phyloP scores from a whole-genome alignment of 2,113 vertebrate genomes.

The Ameiurus melas region DNA sequence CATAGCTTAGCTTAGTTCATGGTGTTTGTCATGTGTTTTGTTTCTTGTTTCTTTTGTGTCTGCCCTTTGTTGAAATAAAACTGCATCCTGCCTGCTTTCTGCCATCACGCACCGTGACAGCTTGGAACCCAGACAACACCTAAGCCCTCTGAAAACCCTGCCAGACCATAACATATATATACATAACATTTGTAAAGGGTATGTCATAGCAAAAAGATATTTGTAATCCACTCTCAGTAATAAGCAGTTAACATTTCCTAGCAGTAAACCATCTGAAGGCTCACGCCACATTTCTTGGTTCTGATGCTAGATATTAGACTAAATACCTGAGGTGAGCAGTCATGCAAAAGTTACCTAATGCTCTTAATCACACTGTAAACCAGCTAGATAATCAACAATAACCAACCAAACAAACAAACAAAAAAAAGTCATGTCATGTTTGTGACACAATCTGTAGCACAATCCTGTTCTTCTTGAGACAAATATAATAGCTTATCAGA shows the following conservation, averaged over 20 bases:
- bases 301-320: neutral
- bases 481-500: neutral
- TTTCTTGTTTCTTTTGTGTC: too few species aligned
- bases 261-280: neutral
- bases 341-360: neutral
- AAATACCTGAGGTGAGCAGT: neutral
- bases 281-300: too few species aligned
- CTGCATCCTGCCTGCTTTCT: too few species aligned
- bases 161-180: neutral
- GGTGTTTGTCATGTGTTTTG: too few species aligned
- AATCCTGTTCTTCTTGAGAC: neutral
- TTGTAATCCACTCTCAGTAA: neutral
- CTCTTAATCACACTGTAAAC: neutral
- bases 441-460: neutral
- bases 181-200: neutral
- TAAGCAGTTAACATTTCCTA: neutral
- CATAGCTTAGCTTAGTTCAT: too few species aligned
- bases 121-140: too few species aligned
- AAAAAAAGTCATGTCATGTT: neutral
- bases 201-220: neutral
- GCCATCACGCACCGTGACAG: too few species aligned
- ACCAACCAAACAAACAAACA: neutral
- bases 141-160: too few species aligned
- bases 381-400: neutral
- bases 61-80: too few species aligned